These are phyloP conservation scores for Drosophila nigricruria DNA, from an alignment of 2,888 invertebrate genomes.

Conservation along the genomic window DNA sequence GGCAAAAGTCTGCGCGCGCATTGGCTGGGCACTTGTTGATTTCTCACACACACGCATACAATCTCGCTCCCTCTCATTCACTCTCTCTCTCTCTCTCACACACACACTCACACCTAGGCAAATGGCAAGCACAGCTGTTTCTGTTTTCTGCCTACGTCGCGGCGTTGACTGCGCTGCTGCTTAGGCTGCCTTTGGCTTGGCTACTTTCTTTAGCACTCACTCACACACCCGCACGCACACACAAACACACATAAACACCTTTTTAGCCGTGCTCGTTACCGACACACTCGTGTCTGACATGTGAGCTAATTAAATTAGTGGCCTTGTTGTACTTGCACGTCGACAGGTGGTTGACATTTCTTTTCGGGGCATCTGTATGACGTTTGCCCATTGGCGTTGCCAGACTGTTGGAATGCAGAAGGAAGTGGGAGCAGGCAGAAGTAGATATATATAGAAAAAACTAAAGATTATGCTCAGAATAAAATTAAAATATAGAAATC, in stretches of 20 bases:
- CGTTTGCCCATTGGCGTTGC: slow-evolving; percentile 24
- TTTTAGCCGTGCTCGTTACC: slow-evolving; percentile 21
- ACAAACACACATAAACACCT: slow-evolving; percentile 1
- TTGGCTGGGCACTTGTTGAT: slow-evolving; percentile 72
- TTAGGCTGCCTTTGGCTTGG: slow-evolving; percentile 15
- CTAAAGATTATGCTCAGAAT: too few species aligned
- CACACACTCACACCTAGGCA: slow-evolving; percentile 11
- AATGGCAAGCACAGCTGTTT: slow-evolving; percentile 61
- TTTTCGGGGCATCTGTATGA: slow-evolving; percentile 21
- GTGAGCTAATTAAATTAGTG: slow-evolving; percentile 76
- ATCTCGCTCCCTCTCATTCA: not conserved
- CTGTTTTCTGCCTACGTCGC: slow-evolving; percentile 39
- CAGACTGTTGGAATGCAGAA: slow-evolving; percentile 5
- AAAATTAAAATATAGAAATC: not conserved
- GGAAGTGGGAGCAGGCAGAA: not conserved
- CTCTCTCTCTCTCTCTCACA: not conserved
- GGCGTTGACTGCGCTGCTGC: slow-evolving; percentile 23
- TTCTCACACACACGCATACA: slow-evolving; percentile 38
- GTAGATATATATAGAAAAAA: not conserved
- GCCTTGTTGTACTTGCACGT: slow-evolving; percentile 52
- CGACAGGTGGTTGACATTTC: slow-evolving; percentile 80
- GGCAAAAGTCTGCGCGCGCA: slow-evolving; percentile 64
- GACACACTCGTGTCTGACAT: slow-evolving; percentile 55
- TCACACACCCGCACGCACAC: not conserved
- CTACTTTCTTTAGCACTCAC: slow-evolving; percentile 29